Evolutionary conservation across 2,797 vertebrate species (phyloP).

Genomic region (Megaceryle alcyon): DNA sequence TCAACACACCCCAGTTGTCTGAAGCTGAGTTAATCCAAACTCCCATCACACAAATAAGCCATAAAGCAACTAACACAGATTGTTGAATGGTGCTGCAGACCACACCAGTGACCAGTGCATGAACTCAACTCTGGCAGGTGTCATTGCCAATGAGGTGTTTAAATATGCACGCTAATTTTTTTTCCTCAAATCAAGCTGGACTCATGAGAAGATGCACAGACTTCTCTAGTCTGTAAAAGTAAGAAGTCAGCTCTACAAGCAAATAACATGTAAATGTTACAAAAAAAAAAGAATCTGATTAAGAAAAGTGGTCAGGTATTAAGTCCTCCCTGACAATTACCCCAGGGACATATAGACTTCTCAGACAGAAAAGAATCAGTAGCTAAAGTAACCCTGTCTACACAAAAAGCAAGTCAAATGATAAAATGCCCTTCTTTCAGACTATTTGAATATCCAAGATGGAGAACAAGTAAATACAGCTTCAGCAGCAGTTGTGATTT

Average conservation of each 20-base stretch:
- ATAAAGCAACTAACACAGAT: not conserved
- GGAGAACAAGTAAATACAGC: not conserved
- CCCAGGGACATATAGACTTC: not conserved
- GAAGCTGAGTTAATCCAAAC: not conserved
- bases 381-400: not conserved
- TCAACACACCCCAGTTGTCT: not conserved
- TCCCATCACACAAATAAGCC: not conserved
- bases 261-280: not conserved
- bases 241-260: not conserved
- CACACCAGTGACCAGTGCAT: not conserved
- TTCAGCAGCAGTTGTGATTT: too few relatives aligned
- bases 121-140: not conserved
- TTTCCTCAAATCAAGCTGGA: not conserved
- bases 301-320: not conserved
- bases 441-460: not conserved
- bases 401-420: not conserved
- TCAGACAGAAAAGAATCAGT: not conserved
- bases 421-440: not conserved
- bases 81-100: not conserved
- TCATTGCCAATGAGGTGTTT: not conserved
- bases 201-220: not conserved
- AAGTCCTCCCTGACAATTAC: not conserved
- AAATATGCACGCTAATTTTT: not conserved
- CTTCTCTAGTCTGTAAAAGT: not conserved
- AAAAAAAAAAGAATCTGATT: not conserved